These are phyloP conservation scores for Trinorchestia longiramus DNA, from an alignment of 1,140 invertebrate species.

Conservation along the genomic window DNA sequence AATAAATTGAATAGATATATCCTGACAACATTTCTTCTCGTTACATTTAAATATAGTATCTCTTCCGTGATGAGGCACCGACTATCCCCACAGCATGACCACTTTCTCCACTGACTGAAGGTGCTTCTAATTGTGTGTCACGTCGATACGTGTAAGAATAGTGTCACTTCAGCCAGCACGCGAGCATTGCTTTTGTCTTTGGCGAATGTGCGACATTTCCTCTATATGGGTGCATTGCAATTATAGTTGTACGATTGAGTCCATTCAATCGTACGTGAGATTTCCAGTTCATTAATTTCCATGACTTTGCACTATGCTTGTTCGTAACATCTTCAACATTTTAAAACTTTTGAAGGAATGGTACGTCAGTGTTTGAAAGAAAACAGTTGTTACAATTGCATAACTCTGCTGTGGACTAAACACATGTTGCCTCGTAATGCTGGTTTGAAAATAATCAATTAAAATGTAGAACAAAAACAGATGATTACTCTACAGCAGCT, in stretches of 20 bases:
- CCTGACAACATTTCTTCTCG: too few relatives aligned
- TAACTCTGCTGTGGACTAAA: too few relatives aligned
- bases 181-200: background rate
- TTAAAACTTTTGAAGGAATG: too few relatives aligned
- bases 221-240: background rate
- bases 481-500: background rate
- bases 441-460: background rate
- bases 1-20: too few relatives aligned
- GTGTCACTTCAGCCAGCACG: background rate
- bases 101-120: background rate
- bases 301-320: too few relatives aligned
- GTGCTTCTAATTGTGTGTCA: background rate
- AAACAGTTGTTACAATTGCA: too few relatives aligned
- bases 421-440: too few relatives aligned
- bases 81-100: background rate
- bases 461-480: background rate
- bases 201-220: background rate
- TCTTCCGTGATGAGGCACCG: background rate
- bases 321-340: too few relatives aligned
- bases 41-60: too few relatives aligned
- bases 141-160: background rate
- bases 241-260: background rate
- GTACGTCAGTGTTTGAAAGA: too few relatives aligned
- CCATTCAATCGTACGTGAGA: background rate
- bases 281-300: too few relatives aligned